These are phyloP conservation scores for Drosophila atripex DNA, from an alignment of 2,888 invertebrate genomes.

Conservation along the genomic window DNA sequence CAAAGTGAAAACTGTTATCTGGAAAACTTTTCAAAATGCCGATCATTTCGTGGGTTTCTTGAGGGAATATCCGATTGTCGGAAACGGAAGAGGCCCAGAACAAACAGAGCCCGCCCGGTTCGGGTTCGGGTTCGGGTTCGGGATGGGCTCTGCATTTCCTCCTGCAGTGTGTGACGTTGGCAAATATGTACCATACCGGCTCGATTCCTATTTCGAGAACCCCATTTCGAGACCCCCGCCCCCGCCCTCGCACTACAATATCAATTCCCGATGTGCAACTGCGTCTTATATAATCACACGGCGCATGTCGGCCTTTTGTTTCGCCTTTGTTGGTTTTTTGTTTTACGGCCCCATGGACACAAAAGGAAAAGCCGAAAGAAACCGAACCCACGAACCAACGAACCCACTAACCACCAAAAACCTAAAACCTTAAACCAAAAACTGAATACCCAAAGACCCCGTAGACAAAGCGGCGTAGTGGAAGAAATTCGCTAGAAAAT, in stretches of 20 bases:
- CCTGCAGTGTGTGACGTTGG: slow-evolving; percentile 28
- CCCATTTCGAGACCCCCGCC: neutral
- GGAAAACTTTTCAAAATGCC: neutral
- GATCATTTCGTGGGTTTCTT: neutral
- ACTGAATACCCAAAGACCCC: neutral
- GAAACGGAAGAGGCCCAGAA: slow-evolving; percentile 63
- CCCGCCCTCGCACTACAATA: slow-evolving; percentile 26
- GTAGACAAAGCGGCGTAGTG: slow-evolving; percentile 26
- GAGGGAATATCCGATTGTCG: slow-evolving; percentile 56
- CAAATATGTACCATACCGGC: slow-evolving; percentile 30
- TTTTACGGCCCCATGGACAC: slow-evolving; percentile 23
- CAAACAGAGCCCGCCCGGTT: slow-evolving; percentile 13
- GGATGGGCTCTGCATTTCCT: slow-evolving; percentile 23
- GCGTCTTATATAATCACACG: slow-evolving; percentile 63
- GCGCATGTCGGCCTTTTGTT: slow-evolving; percentile 49
- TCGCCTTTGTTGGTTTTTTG: slow-evolving; percentile 39
- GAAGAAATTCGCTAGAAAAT: slow-evolving; percentile 70
- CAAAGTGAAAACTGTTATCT: neutral
- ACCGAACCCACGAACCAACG: slow-evolving; percentile 9
- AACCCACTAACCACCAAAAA: slow-evolving; percentile 5
- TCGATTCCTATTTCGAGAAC: neutral
- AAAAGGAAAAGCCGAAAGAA: slow-evolving; percentile 32
- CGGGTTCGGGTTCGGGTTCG: neutral
- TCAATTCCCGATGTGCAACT: slow-evolving; percentile 55
- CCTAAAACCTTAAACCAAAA: slow-evolving; percentile 8